A percentile compares a stretch with the other conserved stretches of the same genome.
phyloP scores from a whole-genome alignment of 1,140 invertebrate species.

The Ruditapes philippinarum region DNA sequence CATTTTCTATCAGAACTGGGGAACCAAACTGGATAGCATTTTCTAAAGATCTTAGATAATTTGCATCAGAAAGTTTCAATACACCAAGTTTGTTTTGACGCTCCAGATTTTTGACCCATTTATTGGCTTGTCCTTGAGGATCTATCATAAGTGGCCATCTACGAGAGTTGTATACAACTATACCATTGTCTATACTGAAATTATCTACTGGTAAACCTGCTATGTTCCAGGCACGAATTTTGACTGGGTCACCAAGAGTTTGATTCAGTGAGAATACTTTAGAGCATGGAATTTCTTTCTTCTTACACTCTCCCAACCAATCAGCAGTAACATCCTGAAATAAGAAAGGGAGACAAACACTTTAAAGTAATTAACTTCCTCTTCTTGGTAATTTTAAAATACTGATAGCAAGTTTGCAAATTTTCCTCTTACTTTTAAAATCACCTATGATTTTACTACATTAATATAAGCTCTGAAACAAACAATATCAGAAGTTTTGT shows the following conservation, averaged over 20 bases:
- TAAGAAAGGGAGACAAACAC: neutral
- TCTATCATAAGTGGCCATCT: constrained; percentile 87
- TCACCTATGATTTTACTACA: too few species aligned
- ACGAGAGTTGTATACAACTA: constrained; percentile 86
- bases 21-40: constrained; percentile 87
- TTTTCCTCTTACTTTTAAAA: too few species aligned
- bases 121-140: constrained; percentile 88
- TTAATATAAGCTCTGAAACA: too few species aligned
- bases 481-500: too few species aligned
- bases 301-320: constrained; percentile 83
- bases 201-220: constrained; percentile 86
- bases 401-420: too few species aligned
- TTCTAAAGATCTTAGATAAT: constrained; percentile 86
- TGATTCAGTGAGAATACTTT: constrained; percentile 83
- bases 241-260: constrained; percentile 86
- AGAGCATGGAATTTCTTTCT: constrained; percentile 86
- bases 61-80: constrained; percentile 86
- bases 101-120: constrained; percentile 97
- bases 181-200: constrained; percentile 87
- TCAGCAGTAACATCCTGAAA: constrained; percentile 83
- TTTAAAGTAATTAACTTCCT: too few species aligned
- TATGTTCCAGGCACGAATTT: constrained; percentile 87
- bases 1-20: constrained; percentile 87
- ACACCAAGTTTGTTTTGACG: constrained; percentile 85
- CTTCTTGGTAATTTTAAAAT: too few species aligned